Percentiles rank a stretch among this genome's conserved stretches.
These are phyloP conservation scores for Budorcas taxicolor DNA, from an alignment of 2,113 vertebrate species.

Conservation along the genomic window DNA sequence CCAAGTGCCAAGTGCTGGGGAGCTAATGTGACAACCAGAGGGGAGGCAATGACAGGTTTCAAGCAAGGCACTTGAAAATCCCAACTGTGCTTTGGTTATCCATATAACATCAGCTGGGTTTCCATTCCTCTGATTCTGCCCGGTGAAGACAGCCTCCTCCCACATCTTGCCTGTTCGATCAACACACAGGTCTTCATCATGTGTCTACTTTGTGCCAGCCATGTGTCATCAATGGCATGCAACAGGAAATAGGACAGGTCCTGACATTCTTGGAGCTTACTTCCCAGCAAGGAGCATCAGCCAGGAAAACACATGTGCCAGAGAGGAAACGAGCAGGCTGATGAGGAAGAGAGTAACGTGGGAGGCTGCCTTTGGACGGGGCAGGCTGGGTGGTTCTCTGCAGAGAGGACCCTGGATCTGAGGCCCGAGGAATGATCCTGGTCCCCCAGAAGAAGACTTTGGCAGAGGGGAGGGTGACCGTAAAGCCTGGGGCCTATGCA, in stretches of 20 bases:
- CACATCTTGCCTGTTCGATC: no score
- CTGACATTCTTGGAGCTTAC: not conserved
- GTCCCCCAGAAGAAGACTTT: not conserved
- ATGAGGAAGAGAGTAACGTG: not conserved
- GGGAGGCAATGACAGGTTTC: not conserved
- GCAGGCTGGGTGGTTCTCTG: not conserved
- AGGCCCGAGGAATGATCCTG: not conserved
- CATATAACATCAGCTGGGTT: accelerated
- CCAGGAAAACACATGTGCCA: not conserved
- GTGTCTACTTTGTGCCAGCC: not conserved
- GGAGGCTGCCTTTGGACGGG: not conserved
- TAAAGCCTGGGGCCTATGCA: not conserved
- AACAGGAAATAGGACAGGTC: not conserved
- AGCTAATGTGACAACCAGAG: not conserved
- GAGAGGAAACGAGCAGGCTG: not conserved
- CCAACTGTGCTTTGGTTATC: not conserved
- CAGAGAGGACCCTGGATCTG: not conserved
- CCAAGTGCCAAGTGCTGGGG: not conserved
- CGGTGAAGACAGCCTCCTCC: not conserved
- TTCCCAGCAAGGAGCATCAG: not conserved
- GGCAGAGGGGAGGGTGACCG: not conserved
- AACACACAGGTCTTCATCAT: not conserved
- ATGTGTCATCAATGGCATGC: not conserved
- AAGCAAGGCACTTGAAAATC: not conserved
- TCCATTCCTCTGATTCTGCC: not conserved